These are phyloP conservation scores for Montifringilla adamsi DNA, from an alignment of 2,113 vertebrate genomes.

Conservation along the genomic window DNA sequence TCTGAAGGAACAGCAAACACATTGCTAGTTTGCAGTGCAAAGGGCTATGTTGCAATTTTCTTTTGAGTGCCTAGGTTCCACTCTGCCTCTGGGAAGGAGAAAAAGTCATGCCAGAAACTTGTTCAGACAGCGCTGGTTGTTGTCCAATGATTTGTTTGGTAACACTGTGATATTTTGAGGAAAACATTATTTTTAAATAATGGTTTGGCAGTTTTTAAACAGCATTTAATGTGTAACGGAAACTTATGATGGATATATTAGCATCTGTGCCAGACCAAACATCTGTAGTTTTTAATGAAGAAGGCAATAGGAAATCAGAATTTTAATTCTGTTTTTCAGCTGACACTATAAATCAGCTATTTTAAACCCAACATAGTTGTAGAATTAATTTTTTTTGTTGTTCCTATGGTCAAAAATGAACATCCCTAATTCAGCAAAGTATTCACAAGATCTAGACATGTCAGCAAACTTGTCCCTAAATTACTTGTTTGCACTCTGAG, in stretches of 20 bases:
- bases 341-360: not conserved
- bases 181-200: slow-evolving; percentile 21
- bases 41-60: not conserved
- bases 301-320: not conserved
- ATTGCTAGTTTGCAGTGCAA: slow-evolving; percentile 11
- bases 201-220: slow-evolving; percentile 23
- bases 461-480: not conserved
- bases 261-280: slow-evolving; percentile 49
- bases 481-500: not conserved
- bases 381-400: not conserved
- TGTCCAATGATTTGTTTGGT: not conserved
- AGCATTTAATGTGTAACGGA: not conserved
- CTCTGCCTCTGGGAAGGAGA: not conserved
- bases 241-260: not conserved
- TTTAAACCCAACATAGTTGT: not conserved
- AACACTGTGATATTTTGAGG: not conserved
- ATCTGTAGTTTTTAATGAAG: slow-evolving; percentile 35
- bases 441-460: not conserved
- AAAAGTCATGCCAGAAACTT: not conserved
- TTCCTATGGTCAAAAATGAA: not conserved
- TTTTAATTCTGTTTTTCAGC: slow-evolving; percentile 3
- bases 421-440: not conserved
- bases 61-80: not conserved
- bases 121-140: not conserved
- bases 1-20: slow-evolving; percentile 40